Evolutionary conservation across 2,797 vertebrate genomes (phyloP), one percentile per base, ranked within the genome.

Genomic region (Dromococcyx pavoninus): DNA sequence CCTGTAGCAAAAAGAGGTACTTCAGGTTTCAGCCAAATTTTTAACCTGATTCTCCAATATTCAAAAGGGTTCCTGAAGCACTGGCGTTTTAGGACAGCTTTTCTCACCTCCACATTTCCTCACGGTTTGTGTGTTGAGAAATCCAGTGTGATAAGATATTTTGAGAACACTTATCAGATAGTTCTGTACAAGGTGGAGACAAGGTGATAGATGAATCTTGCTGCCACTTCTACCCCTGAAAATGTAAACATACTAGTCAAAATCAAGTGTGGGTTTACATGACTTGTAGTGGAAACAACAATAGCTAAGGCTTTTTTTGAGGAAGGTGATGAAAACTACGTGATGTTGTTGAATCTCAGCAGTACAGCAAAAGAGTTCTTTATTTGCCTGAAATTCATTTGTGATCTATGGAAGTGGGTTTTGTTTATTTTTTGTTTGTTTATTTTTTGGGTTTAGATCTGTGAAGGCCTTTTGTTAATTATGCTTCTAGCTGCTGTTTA

Each of bases 171-270:
- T 79, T 90, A 72, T 90, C 86, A 56, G 72, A 80, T 27, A 89
- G 69, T 84, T 86, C 86, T 91, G 71, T 64, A 14, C 74, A 66
- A 84, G 89, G 70, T 90, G 73, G 83, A 93, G 86, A 89, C 71
- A 90, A 88, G 83, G 90, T 96, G 94, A 86, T 66, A 93, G 89
- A 77, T 90, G 56, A 90, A 62, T 76, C 86, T 91, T 83, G 21
- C 83, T 92, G 51, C 74, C 89, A 51, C 67, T 78, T 92, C 35
- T 88, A 21, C 51, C 76, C 76, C 90, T 77, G 83, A 70, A 95
- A 88, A 86, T 94, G 83, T 82, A 92, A 88, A 84, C 83, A 86
- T 81, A 17, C 73, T 27, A 51, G 88, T 33, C 53, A 79, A 86
- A 91, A 93, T 70, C 46, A 58, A 90, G 62, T 48, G 41, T 80